Conservation (phyloP, 2,797 vertebrate genomes). For the Prionace glauca region DNA sequence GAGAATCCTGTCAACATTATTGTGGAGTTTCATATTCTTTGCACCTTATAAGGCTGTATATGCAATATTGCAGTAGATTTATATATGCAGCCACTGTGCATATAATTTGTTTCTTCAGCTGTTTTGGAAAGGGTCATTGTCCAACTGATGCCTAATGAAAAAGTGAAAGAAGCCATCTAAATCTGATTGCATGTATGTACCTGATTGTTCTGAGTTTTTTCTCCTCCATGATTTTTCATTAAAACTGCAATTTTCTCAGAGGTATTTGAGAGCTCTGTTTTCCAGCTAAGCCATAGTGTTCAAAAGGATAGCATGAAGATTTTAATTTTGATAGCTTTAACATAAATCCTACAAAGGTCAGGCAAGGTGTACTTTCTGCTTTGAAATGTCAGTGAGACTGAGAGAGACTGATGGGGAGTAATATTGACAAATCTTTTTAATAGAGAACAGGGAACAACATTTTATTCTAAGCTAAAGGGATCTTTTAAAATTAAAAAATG, state of each 20-base stretch:
- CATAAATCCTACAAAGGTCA: not conserved
- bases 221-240: not conserved
- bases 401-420: not conserved
- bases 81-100: not conserved
- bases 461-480: not conserved
- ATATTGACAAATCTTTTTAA: conserved; percentile 7
- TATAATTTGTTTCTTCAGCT: not conserved
- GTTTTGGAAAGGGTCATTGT: not conserved
- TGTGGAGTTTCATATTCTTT: not conserved
- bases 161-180: not conserved
- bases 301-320: not conserved
- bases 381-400: conserved; percentile 8
- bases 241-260: conserved; percentile 30
- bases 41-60: not conserved
- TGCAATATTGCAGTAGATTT: not conserved
- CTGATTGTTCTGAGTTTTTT: not conserved
- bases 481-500: not conserved
- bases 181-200: not conserved
- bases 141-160: not conserved
- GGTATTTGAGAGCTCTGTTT: not conserved
- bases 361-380: not conserved
- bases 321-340: conserved; percentile 23
- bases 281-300: not conserved
- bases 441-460: not conserved
- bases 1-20: not conserved